These are phyloP conservation scores for Cariama cristata DNA, from an alignment of 2,113 vertebrate genomes.

Conservation along the genomic window DNA sequence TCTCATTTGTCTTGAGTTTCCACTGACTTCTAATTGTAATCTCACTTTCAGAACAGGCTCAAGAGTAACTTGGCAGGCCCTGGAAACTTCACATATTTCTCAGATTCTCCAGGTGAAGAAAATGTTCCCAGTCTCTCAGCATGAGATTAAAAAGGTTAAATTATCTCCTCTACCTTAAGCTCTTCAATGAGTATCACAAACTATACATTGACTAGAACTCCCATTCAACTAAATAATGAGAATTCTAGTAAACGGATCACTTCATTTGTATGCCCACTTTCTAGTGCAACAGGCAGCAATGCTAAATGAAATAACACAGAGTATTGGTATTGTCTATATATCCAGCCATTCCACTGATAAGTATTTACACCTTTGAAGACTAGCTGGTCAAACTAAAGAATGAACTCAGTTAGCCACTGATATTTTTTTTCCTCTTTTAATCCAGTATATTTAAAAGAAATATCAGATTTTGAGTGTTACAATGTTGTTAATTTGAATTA, in stretches of 20 bases:
- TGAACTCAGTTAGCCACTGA: background rate
- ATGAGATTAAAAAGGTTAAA: background rate
- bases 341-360: background rate
- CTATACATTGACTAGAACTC: background rate
- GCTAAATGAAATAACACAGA: background rate
- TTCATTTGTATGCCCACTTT: background rate
- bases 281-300: background rate
- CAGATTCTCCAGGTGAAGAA: background rate
- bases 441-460: background rate
- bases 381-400: background rate
- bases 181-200: background rate
- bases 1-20: background rate
- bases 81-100: background rate
- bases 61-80: background rate
- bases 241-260: background rate
- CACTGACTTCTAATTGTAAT: background rate
- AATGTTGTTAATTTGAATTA: background rate
- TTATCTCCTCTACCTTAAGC: background rate
- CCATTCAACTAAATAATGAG: background rate
- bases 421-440: background rate
- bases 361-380: background rate
- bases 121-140: background rate
- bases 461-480: background rate
- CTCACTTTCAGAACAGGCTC: background rate
- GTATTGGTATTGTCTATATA: background rate